Evolutionary conservation across 2,113 vertebrate genomes (phyloP), one percentile per base, ranked within the genome.

Genomic region (Pungitius pungitius): DNA sequence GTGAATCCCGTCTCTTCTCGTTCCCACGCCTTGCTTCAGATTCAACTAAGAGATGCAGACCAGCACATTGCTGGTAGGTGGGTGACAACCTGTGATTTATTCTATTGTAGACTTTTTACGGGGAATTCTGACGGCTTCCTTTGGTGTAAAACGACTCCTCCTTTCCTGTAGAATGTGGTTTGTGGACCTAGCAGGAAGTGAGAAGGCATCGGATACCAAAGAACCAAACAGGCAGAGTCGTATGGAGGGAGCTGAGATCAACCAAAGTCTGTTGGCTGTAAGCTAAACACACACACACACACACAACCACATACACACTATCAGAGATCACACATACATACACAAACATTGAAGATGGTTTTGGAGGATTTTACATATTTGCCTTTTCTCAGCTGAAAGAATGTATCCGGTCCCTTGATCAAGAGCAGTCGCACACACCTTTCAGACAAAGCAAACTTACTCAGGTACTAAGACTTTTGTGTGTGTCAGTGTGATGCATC

Each of bases 401-500:
- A 85, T 98, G 96, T 73, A 98, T 98, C 75, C 93, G 96, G 13
- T 96, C 96, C 0, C 78, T 98, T 83, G 96, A 98, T 90, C 96
- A 96, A 88, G 94, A 96, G 13, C 95, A 96, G 1, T 88, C 74
- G 0, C 96, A 98, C 55, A 96, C 96, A 47, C 96, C 96, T 54
- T 98, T 98, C 92, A 93, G 96, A 82, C 96, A 97, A 88, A 98
- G 96, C 93, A 97, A 96, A 83, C 90, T 98, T 58, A 98, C 96
- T 57, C 96, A 96, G 96, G 96, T 91, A 81, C 22, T 20, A 14
- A 30, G 4, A 51, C 11, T 51, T 22, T 17, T 12, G 15, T 42
- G 27, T 22, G 43, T 24, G 18, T 24, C 26, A 17, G 8, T 42
- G n/a, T n/a, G 12, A 54, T 51, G 11, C 51, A 7, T 26, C 24